A percentile compares a stretch with the other conserved stretches of the same genome.
These are phyloP conservation scores for Aradophagus sp. DNA, from an alignment of 1,140 invertebrate genomes.

Conservation along the genomic window DNA sequence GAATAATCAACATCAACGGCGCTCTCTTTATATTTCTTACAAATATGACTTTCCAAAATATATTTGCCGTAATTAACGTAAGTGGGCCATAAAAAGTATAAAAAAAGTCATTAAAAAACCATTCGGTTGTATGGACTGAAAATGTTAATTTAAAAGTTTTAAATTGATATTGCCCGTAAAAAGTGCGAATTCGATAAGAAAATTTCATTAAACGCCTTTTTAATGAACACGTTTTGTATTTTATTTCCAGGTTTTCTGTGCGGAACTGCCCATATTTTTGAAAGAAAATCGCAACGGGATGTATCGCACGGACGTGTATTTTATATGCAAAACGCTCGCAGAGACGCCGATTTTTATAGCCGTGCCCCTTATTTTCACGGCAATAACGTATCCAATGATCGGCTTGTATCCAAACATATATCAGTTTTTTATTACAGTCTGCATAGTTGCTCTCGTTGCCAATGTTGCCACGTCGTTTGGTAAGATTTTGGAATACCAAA, in stretches of 20 bases:
- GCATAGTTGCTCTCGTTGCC: constrained; percentile 86
- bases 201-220: constrained; percentile 8
- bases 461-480: constrained; percentile 95
- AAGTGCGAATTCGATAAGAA: too few relatives aligned
- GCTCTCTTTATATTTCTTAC: constrained; percentile 94
- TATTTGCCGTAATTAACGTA: constrained; percentile 91
- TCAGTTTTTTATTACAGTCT: constrained; percentile 85
- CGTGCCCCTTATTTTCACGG: constrained; percentile 88
- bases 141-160: too few relatives aligned
- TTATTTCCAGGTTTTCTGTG: constrained; percentile 88
- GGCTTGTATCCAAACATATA: constrained; percentile 83
- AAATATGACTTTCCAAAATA: constrained; percentile 95
- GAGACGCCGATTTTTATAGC: constrained; percentile 89
- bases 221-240: constrained; percentile 7
- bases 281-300: constrained; percentile 93
- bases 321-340: constrained; percentile 91
- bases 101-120: too few relatives aligned
- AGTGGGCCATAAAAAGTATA: constrained; percentile 71
- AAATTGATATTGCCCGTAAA: too few relatives aligned
- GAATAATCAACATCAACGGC: constrained; percentile 96
- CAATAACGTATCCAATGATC: constrained; percentile 91
- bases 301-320: constrained; percentile 95
- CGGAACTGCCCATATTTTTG: constrained; percentile 93
- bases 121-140: too few relatives aligned
- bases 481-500: constrained; percentile 66